phyloP scores from a whole-genome alignment of 2,113 vertebrate genomes.

The Orcinus orca region DNA sequence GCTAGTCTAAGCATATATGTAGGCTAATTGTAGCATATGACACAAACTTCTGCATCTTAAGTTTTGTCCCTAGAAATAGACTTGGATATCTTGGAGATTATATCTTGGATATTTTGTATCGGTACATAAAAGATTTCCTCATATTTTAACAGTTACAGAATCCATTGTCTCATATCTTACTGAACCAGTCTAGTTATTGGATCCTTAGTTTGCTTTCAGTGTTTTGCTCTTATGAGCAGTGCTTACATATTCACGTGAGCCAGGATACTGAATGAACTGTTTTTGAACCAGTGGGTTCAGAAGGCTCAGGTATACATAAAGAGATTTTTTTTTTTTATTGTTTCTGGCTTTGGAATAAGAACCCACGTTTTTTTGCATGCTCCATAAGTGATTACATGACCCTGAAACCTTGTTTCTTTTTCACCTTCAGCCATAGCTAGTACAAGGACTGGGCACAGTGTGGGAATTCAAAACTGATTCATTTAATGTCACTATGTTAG shows the following conservation, averaged over 20 bases:
- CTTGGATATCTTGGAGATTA: not conserved
- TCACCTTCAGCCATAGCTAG: not conserved
- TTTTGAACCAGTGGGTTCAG: not conserved
- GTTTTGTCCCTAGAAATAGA: not conserved
- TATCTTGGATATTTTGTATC: not conserved
- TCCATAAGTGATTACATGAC: not conserved
- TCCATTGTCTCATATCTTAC: not conserved
- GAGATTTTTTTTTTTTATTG: not conserved
- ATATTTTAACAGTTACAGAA: not conserved
- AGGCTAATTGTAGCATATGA: not conserved
- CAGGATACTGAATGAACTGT: not conserved
- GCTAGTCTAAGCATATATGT: not conserved
- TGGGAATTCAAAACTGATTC: not conserved
- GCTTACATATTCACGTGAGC: not conserved
- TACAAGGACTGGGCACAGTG: not conserved
- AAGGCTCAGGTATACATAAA: not conserved
- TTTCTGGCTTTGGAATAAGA: not conserved
- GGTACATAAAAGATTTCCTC: not conserved
- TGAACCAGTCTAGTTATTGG: not conserved
- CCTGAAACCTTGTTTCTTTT: not conserved
- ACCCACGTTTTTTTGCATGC: not conserved
- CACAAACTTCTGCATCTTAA: not conserved
- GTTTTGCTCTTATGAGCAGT: not conserved
- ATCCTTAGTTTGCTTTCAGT: not conserved
- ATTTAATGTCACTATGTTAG: not conserved